Evolutionary conservation across 2,797 vertebrate species (phyloP).

Genomic region (Meda fulgida): DNA sequence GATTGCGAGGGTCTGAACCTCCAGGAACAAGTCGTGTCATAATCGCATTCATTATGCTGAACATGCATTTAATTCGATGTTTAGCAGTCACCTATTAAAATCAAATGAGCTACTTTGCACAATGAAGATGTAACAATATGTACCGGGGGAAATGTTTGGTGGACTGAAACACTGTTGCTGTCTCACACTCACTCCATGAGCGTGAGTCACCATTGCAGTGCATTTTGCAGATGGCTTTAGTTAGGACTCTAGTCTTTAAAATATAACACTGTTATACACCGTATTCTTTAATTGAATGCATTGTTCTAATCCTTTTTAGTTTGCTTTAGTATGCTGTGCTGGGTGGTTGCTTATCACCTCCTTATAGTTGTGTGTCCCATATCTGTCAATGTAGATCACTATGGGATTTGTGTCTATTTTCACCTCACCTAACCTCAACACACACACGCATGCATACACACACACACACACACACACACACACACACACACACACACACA

Average conservation of each 20-base stretch:
- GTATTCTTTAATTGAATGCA: neutral
- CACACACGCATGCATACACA: too few relatives aligned
- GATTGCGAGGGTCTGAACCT: neutral
- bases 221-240: neutral
- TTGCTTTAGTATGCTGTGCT: neutral
- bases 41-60: neutral
- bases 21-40: neutral
- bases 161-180: neutral
- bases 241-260: neutral
- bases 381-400: neutral
- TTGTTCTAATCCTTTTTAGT: neutral
- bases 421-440: neutral
- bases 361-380: neutral
- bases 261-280: neutral
- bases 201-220: conserved; percentile 2
- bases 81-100: neutral
- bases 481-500: too few relatives aligned
- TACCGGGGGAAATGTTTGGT: neutral
- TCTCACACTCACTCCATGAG: neutral
- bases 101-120: neutral
- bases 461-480: too few relatives aligned
- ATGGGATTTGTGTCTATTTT: neutral
- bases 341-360: neutral
- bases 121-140: neutral
- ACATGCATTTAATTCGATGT: neutral